These are phyloP conservation scores for Cheiracanthium punctorium DNA, from an alignment of 2,888 invertebrate genomes.

Conservation along the genomic window DNA sequence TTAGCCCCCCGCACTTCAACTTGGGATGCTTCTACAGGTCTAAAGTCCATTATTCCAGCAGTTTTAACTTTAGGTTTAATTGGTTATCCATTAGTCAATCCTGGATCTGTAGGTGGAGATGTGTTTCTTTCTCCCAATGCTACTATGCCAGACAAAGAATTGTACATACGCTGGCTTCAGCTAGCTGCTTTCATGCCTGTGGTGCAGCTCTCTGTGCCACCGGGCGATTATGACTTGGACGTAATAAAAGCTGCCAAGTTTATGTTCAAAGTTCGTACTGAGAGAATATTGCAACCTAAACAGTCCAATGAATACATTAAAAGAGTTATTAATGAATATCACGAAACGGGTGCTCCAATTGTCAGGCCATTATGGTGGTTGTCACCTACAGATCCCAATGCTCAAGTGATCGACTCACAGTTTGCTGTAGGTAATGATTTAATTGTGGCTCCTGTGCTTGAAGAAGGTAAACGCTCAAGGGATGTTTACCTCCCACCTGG, in stretches of 20 bases:
- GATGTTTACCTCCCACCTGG: slow-evolving; percentile 90
- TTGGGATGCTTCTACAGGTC: slow-evolving; percentile 83
- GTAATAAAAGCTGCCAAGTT: slow-evolving; percentile 72
- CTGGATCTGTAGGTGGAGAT: slow-evolving; percentile 95
- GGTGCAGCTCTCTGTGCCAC: slow-evolving; percentile 91
- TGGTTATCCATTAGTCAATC: slow-evolving; percentile 94
- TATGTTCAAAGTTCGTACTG: slow-evolving; percentile 80
- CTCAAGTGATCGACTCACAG: slow-evolving; percentile 87
- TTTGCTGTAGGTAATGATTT: slow-evolving; percentile 92
- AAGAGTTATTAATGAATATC: slow-evolving; percentile 85
- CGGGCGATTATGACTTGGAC: slow-evolving; percentile 90
- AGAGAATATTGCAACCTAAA: slow-evolving; percentile 78
- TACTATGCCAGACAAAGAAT: slow-evolving; percentile 84
- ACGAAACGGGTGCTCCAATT: slow-evolving; percentile 88
- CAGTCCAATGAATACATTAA: slow-evolving; percentile 78
- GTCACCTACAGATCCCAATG: slow-evolving; percentile 82
- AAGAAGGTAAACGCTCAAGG: slow-evolving; percentile 83
- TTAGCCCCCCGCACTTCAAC: slow-evolving; percentile 89
- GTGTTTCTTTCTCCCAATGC: slow-evolving; percentile 73
- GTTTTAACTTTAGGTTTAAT: slow-evolving; percentile 90
- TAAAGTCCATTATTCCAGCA: slow-evolving; percentile 89
- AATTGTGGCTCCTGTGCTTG: slow-evolving; percentile 90
- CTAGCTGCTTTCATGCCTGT: slow-evolving; percentile 92
- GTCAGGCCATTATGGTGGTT: slow-evolving; percentile 94
- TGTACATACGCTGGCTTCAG: slow-evolving; percentile 93